These are phyloP conservation scores for Zonitis immaculata DNA, from an alignment of 2,888 invertebrate genomes.

Conservation along the genomic window DNA sequence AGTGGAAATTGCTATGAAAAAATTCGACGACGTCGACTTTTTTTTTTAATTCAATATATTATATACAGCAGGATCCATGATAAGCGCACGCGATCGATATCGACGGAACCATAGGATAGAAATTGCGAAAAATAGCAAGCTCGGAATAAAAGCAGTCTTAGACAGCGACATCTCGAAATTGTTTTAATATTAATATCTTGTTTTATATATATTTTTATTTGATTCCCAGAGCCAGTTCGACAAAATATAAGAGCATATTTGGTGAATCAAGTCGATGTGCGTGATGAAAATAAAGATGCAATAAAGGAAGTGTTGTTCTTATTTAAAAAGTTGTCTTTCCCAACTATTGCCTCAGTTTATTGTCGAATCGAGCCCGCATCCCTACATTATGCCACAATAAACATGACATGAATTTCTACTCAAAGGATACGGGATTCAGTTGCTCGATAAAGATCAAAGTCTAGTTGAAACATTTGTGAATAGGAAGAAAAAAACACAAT, in stretches of 20 bases:
- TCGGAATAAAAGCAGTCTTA: too few relatives aligned
- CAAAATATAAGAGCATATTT: too few relatives aligned
- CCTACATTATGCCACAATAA: conserved; percentile 8
- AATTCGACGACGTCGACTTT: neutral
- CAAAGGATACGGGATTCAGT: conserved; percentile 12
- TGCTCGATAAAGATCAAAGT: conserved; percentile 17
- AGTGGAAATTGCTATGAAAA: conserved; percentile 7
- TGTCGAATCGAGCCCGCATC: neutral
- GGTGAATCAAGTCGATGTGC: neutral
- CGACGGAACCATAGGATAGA: too few relatives aligned
- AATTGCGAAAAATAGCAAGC: too few relatives aligned
- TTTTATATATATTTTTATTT: too few relatives aligned
- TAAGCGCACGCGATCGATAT: too few relatives aligned
- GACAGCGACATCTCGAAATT: too few relatives aligned
- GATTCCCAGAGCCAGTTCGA: too few relatives aligned
- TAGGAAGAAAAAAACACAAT: conserved; percentile 28
- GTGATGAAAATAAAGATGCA: neutral
- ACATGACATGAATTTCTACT: conserved; percentile 14
- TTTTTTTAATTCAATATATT: too few relatives aligned
- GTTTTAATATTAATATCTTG: too few relatives aligned
- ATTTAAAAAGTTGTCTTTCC: conserved; percentile 8
- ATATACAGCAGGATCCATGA: too few relatives aligned
- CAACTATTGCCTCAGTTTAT: conserved; percentile 3
- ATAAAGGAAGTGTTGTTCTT: conserved; percentile 1
- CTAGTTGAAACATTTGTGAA: conserved; percentile 11